Conservation (phyloP, 2,797 vertebrate genomes). For the Varecia variegata region DNA sequence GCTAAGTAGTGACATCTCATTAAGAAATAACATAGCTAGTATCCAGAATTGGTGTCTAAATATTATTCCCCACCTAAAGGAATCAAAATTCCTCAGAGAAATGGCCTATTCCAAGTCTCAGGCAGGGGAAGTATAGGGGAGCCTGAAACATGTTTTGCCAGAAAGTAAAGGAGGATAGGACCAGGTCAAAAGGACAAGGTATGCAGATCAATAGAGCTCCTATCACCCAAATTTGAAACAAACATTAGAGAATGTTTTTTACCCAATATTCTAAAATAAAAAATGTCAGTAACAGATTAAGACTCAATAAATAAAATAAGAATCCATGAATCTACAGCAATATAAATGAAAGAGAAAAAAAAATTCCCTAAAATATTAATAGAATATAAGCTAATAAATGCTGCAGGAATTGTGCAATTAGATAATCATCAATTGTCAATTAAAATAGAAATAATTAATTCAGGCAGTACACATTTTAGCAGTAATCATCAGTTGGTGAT, state of each 20-base stretch:
- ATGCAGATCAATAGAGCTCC: neutral
- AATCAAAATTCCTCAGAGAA: neutral
- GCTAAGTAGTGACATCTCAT: neutral
- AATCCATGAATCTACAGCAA: neutral
- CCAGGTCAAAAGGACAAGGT: neutral
- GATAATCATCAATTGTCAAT: neutral
- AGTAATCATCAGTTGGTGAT: neutral
- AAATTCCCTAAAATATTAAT: neutral
- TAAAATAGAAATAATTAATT: neutral
- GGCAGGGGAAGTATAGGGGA: neutral
- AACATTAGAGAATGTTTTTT: neutral
- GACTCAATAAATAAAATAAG: neutral
- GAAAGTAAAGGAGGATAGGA: neutral
- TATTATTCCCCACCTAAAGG: neutral
- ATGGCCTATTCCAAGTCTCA: neutral
- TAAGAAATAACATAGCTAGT: neutral
- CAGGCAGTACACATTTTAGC: neutral
- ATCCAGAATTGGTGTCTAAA: neutral
- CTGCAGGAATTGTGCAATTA: neutral
- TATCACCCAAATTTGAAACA: neutral
- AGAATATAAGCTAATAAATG: neutral
- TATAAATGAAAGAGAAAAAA: neutral
- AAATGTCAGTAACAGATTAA: neutral
- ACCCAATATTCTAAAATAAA: neutral
- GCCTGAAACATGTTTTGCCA: neutral